phyloP scores from a whole-genome alignment of 64 coral and sea anemone species.

The Montipora sp. region DNA sequence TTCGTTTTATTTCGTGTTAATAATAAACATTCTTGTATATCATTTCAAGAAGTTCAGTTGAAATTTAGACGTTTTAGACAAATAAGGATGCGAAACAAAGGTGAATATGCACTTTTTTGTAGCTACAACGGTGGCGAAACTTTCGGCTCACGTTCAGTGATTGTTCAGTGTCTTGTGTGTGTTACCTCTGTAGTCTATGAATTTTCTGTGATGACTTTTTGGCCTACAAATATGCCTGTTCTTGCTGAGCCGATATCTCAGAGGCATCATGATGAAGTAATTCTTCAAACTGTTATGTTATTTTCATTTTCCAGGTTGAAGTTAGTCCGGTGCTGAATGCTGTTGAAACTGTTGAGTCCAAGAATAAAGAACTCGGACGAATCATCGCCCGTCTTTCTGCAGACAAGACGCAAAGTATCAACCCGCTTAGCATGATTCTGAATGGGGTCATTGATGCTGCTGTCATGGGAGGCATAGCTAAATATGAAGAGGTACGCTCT shows the following conservation, averaged over 20 bases:
- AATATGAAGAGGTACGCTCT: constrained; percentile 77
- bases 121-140: too few species aligned
- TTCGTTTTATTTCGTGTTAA: too few species aligned
- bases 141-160: neutral
- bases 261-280: too few species aligned
- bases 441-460: constrained; percentile 98
- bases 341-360: constrained; percentile 89
- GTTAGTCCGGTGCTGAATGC: constrained; percentile 89
- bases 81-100: too few species aligned
- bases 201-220: too few species aligned
- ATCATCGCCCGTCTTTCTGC: constrained; percentile 67
- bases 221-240: too few species aligned
- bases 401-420: constrained; percentile 65
- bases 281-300: neutral
- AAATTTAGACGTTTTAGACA: too few species aligned
- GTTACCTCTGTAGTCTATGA: too few species aligned
- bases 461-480: constrained; percentile 95
- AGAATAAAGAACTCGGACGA: constrained; percentile 87
- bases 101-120: too few species aligned
- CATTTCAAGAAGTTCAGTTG: too few species aligned
- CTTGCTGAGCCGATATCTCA: too few species aligned
- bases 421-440: constrained; percentile 94
- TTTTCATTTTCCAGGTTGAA: constrained; percentile 73
- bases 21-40: too few species aligned
- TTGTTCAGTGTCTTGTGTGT: neutral